Base-by-base conservation (phyloP, 2,797 vertebrate species). In the Leontocebus nigricollis region DNA sequence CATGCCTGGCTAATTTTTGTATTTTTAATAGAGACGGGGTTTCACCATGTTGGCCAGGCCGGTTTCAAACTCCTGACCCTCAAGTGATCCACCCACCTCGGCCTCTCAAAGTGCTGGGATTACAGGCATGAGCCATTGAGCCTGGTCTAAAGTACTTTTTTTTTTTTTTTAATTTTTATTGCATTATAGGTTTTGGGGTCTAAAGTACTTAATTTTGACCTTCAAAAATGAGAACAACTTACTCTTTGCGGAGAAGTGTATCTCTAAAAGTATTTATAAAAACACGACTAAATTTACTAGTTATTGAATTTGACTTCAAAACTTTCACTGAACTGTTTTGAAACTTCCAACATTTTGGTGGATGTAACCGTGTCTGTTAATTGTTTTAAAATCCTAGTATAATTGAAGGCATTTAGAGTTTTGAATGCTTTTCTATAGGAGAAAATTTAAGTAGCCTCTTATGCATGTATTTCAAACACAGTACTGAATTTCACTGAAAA, bases 181-280 rank as follows among this genome's bases (percentile, higher is more conserved):
- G n/a, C n/a, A n/a, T n/a, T n/a, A n/a, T n/a, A n/a, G n/a, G n/a
- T n/a, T n/a, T n/a, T n/a, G n/a, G n/a, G 33, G 64, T 33, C 33
- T n/a, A 67, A 67, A 67, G 22, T 55, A 24, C 72, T 95, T 88
- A 72, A 90, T 95, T 86, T 87, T 86, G 36, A 88, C 27, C 26
- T 94, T 89, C 73, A 93, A 90, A 97, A 95, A 55, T 70, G 46
- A 75, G 67, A 87, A 92, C 30, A 73, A 87, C 17, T 92, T 50
- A 75, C 20, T 70, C 17, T 86, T 81, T 75, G 67, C 36, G 55
- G 85, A 90, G 44, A 93, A 97, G 24, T 70, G 80, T 50, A 76
- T 93, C 22, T 61, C 33, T 87, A 52, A 59, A 75, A 75, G 33
- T 24, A 81, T 88, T 90, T 70, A 89, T 82, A 52, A 95, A 91